A percentile compares a stretch with the other conserved stretches of the same genome.
Evolutionary conservation across 92 coral and sea anemone species (phyloP).

Genomic region (Desmophyllum pertusum): DNA sequence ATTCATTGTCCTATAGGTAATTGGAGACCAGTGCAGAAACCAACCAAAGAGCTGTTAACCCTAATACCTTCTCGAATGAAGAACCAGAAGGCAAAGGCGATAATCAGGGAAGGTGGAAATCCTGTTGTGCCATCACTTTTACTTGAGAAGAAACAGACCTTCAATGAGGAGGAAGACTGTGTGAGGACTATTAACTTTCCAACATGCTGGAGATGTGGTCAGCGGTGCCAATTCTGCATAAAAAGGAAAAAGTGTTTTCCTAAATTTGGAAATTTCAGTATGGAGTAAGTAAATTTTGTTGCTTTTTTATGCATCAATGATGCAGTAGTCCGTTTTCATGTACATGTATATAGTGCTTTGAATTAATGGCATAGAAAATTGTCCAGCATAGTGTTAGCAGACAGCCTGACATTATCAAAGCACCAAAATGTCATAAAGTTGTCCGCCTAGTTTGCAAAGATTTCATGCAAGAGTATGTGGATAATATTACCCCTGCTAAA

Average conservation of each 20-base stretch:
- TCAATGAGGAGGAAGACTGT: constrained; percentile 31
- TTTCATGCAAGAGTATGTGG: too few relatives aligned
- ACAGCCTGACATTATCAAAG: too few relatives aligned
- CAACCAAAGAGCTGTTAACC: constrained; percentile 43
- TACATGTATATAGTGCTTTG: too few relatives aligned
- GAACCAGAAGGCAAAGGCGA: constrained; percentile 14
- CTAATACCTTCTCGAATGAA: constrained; percentile 48
- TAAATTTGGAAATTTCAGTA: too few relatives aligned
- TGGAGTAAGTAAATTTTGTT: constrained; percentile 39
- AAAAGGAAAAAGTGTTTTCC: constrained; percentile 16
- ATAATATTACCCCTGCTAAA: too few relatives aligned
- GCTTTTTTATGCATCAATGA: too few relatives aligned
- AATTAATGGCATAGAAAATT: too few relatives aligned
- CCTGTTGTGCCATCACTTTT: constrained; percentile 42
- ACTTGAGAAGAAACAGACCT: constrained; percentile 21
- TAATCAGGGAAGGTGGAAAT: constrained; percentile 12
- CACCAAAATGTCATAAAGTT: too few relatives aligned
- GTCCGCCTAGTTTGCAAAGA: too few relatives aligned
- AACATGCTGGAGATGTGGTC: constrained; percentile 60
- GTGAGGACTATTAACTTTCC: constrained; percentile 5
- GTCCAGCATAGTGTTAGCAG: too few relatives aligned
- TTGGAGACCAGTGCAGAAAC: constrained; percentile 42
- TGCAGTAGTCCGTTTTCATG: too few relatives aligned
- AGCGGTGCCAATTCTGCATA: constrained; percentile 51
- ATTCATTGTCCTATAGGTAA: constrained; percentile 30